These are phyloP conservation scores for Slavum lentiscoides DNA, from an alignment of 2,888 invertebrate species.

Conservation along the genomic window DNA sequence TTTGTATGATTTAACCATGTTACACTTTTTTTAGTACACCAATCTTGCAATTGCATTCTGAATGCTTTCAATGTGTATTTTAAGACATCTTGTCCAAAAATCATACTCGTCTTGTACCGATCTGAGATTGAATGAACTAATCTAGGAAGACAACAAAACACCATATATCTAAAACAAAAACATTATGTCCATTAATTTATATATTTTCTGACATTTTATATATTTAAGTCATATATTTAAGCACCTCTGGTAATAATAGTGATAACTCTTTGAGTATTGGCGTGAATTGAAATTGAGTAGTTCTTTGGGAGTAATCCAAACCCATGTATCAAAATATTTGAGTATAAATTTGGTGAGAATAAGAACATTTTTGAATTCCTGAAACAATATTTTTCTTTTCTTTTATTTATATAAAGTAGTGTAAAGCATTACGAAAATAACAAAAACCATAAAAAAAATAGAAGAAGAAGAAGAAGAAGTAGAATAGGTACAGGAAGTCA, in stretches of 20 bases:
- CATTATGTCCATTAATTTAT: neutral
- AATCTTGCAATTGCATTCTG: neutral
- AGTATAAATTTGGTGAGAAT: constrained; percentile 7
- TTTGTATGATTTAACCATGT: neutral
- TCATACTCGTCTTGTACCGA: constrained; percentile 1
- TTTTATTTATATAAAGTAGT: neutral
- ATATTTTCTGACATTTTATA: neutral
- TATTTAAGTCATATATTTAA: neutral
- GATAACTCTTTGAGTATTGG: neutral
- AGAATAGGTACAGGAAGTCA: too few relatives aligned
- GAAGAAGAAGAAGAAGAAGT: too few relatives aligned
- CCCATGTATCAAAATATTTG: constrained; percentile 5
- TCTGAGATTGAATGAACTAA: neutral
- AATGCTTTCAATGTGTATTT: neutral
- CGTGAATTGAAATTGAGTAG: neutral
- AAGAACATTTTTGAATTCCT: neutral
- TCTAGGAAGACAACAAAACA: neutral
- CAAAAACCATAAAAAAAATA: neutral
- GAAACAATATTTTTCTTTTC: neutral
- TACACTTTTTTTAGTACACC: neutral
- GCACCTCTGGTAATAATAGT: constrained; percentile 1
- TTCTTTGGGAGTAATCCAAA: neutral
- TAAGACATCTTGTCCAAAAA: constrained; percentile 11
- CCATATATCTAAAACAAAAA: neutral
- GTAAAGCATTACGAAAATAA: neutral